Conservation (phyloP, 2,888 invertebrate species). For the Metallyticus violacea region DNA sequence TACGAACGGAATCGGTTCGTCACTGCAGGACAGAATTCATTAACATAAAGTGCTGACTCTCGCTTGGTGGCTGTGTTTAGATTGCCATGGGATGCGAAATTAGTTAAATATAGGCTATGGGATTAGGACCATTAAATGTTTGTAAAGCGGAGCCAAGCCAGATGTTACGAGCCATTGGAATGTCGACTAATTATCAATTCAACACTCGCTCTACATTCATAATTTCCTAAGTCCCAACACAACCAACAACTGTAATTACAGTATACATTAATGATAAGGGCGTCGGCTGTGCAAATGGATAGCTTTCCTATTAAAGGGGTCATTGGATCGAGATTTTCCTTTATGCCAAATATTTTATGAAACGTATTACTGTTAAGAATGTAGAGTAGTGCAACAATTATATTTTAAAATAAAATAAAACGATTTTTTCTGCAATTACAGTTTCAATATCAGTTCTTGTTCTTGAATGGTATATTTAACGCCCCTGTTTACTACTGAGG, state of each 20-base stretch:
- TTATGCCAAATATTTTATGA: no score
- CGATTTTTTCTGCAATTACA: no score
- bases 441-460: no score
- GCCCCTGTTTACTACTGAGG: no score
- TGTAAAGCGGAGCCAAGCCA: neutral
- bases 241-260: neutral
- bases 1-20: neutral
- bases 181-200: neutral
- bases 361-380: no score
- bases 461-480: no score
- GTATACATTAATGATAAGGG: neutral
- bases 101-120: neutral
- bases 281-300: neutral
- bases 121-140: neutral
- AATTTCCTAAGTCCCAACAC: neutral
- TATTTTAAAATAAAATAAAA: no score
- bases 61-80: neutral
- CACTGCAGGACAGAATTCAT: no score
- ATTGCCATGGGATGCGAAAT: neutral
- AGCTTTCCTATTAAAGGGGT: neutral
- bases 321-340: neutral
- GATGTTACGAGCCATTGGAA: neutral
- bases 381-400: no score
- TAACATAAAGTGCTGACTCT: neutral
- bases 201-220: neutral